Evolutionary conservation across 1,140 invertebrate species (phyloP).

Genomic region (Drosophila malerkotliana): DNA sequence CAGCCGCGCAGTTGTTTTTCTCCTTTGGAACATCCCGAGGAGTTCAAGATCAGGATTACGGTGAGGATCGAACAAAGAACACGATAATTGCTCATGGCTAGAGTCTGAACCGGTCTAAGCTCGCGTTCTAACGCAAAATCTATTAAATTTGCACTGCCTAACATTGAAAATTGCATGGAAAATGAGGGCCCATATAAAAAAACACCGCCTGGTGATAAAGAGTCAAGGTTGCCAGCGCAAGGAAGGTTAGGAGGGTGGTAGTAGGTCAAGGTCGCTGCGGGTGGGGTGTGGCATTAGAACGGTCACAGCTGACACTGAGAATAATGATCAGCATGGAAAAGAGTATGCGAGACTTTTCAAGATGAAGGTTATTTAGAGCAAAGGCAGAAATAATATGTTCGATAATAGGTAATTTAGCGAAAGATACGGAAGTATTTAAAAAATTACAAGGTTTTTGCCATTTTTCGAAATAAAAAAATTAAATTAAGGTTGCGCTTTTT

Average conservation of each 20-base stretch:
- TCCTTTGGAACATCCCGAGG: not conserved
- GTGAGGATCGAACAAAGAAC: not conserved
- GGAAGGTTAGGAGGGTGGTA: constrained; percentile 2
- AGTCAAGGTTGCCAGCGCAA: constrained; percentile 44
- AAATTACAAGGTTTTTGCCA: too few relatives aligned
- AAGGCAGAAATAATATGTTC: not conserved
- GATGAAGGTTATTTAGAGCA: not conserved
- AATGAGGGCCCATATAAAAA: constrained; percentile 36
- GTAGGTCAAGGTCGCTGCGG: constrained; percentile 60
- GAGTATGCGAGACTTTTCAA: not conserved
- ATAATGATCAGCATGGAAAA: not conserved
- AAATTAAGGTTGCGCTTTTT: too few relatives aligned
- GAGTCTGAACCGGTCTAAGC: constrained; percentile 36
- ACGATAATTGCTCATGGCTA: constrained; percentile 56
- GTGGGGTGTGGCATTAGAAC: constrained; percentile 30
- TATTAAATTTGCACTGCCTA: constrained; percentile 48
- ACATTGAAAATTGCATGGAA: constrained; percentile 33
- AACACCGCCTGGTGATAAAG: constrained; percentile 32
- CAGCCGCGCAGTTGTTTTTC: constrained; percentile 28
- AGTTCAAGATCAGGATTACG: not conserved
- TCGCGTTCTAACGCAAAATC: constrained; percentile 37
- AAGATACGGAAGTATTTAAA: not conserved
- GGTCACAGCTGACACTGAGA: constrained; percentile 25
- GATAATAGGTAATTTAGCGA: not conserved
- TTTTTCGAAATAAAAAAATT: too few relatives aligned